phyloP scores from a whole-genome alignment of 64 coral and sea anemone genomes.

The Stichodactyla mertensii region DNA sequence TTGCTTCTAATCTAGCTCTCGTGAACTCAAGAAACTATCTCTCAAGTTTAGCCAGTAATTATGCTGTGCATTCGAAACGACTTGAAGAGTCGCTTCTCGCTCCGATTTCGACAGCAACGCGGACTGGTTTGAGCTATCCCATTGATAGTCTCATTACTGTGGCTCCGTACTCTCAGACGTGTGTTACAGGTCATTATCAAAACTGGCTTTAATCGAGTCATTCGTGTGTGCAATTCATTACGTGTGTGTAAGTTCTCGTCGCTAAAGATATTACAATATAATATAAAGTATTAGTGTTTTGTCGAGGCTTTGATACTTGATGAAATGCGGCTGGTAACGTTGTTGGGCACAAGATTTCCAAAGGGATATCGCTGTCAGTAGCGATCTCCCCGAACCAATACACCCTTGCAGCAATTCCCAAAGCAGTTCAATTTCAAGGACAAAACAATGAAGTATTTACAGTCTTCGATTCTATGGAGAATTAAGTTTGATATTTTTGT shows the following conservation, averaged over 20 bases:
- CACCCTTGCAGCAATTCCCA: too few relatives aligned
- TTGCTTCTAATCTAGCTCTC: conserved; percentile 66
- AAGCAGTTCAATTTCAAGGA: too few relatives aligned
- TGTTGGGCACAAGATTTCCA: background rate
- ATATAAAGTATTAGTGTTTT: background rate
- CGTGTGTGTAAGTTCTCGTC: background rate
- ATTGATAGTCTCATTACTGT: conserved; percentile 77
- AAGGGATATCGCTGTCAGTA: too few relatives aligned
- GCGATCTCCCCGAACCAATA: too few relatives aligned
- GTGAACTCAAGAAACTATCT: conserved; percentile 78
- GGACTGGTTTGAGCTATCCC: conserved; percentile 70
- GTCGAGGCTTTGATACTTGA: background rate
- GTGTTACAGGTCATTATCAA: conserved; percentile 78
- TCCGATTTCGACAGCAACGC: conserved; percentile 46
- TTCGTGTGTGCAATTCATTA: background rate
- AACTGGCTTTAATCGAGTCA: conserved; percentile 45
- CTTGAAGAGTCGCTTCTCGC: conserved; percentile 40
- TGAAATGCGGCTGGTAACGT: background rate
- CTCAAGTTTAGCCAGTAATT: conserved; percentile 37
- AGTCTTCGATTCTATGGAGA: too few relatives aligned
- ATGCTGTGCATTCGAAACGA: conserved; percentile 20
- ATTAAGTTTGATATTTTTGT: too few relatives aligned
- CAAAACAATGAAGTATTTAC: too few relatives aligned
- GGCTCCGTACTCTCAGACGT: conserved; percentile 74
- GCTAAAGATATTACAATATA: background rate